Evolutionary conservation across 2,797 vertebrate species (phyloP).

Genomic region (Rhyacichthys aspro): DNA sequence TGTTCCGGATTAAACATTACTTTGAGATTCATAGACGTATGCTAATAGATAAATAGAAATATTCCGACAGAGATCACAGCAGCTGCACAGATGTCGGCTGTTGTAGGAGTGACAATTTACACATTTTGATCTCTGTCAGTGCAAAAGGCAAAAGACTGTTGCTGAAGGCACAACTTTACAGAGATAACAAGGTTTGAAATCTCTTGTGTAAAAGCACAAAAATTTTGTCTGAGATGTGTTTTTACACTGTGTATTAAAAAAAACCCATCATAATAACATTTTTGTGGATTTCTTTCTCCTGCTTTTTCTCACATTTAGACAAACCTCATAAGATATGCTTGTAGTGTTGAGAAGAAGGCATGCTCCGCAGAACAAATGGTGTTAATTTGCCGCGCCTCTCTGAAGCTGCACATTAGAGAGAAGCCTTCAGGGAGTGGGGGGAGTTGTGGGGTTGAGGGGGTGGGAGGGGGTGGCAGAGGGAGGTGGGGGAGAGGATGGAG

Average conservation of each 20-base stretch:
- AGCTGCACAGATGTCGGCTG: constrained; percentile 59
- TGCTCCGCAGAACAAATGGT: constrained; percentile 93
- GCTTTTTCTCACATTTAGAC: constrained; percentile 72
- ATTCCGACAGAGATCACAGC: constrained; percentile 47
- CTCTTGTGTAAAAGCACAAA: constrained; percentile 44
- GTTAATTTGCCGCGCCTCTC: constrained; percentile 91
- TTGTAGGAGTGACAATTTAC: constrained; percentile 54
- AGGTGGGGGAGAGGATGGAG: constrained; percentile 63
- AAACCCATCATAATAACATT: constrained; percentile 46
- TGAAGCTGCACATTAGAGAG: constrained; percentile 88
- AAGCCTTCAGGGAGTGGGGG: constrained; percentile 85
- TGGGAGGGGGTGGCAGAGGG: constrained; percentile 61
- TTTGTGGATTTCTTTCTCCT: constrained; percentile 58
- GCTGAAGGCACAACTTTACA: constrained; percentile 58
- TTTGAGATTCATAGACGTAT: constrained; percentile 26
- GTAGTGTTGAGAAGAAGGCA: constrained; percentile 87
- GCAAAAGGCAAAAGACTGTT: constrained; percentile 44
- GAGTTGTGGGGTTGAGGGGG: constrained; percentile 67
- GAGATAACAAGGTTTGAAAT: constrained; percentile 48
- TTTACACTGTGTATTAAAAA: constrained; percentile 36
- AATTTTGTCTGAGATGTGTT: constrained; percentile 26
- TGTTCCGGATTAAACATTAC: constrained; percentile 64
- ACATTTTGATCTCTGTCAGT: constrained; percentile 62
- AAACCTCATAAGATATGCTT: constrained; percentile 86
- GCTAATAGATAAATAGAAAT: constrained; percentile 50